A percentile compares a stretch with the other conserved stretches of the same genome.
These are phyloP conservation scores for Lycaena phlaeas DNA, from an alignment of 2,888 invertebrate species.

Conservation along the genomic window DNA sequence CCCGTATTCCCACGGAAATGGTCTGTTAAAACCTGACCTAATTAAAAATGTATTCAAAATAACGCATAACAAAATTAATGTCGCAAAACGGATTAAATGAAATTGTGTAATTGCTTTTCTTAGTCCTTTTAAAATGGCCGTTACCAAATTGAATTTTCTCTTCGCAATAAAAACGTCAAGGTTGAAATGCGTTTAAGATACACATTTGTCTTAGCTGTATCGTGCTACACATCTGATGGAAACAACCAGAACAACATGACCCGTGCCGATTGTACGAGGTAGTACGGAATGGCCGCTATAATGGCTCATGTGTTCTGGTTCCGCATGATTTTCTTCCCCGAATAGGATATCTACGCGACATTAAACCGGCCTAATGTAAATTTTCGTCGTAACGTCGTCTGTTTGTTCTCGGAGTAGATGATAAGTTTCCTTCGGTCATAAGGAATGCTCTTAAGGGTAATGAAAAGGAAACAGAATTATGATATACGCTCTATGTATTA, in stretches of 20 bases:
- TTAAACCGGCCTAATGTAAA: conserved; percentile 67
- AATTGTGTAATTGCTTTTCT: conserved; percentile 6
- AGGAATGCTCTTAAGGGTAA: conserved; percentile 23
- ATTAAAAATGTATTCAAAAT: no score
- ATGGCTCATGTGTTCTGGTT: conserved; percentile 38
- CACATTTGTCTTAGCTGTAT: conserved; percentile 62
- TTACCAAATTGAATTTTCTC: conserved; percentile 15
- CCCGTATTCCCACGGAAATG: no score
- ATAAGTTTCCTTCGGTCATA: conserved; percentile 41
- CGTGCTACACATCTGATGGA: conserved; percentile 47
- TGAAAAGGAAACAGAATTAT: conserved; percentile 8
- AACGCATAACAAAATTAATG: background rate
- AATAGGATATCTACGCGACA: conserved; percentile 69
- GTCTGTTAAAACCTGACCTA: no score
- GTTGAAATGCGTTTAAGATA: conserved; percentile 45
- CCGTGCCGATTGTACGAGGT: conserved; percentile 24
- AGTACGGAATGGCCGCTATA: conserved; percentile 23
- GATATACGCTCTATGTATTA: background rate
- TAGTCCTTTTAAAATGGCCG: conserved; percentile 10
- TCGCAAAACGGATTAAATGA: conserved; percentile 8
- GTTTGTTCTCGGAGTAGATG: conserved; percentile 38
- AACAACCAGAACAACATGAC: conserved; percentile 33
- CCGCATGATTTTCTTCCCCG: conserved; percentile 45
- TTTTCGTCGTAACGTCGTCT: conserved; percentile 55
- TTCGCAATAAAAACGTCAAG: conserved; percentile 49